Conservation (phyloP, 2,113 vertebrate genomes). For the Pica pica region DNA sequence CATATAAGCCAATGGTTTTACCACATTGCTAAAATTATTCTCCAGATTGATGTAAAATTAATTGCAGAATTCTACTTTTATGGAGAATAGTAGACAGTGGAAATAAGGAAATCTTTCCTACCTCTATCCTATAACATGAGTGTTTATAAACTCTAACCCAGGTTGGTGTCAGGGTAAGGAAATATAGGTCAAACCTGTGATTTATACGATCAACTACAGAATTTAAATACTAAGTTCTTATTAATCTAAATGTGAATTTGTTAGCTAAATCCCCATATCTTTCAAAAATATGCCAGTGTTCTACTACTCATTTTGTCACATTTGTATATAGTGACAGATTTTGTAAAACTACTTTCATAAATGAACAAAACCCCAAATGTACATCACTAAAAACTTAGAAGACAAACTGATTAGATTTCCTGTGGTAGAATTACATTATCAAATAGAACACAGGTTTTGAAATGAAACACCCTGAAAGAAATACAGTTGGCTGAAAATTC, state of each 20-base stretch:
- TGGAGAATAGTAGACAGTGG: neutral
- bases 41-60: neutral
- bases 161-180: neutral
- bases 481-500: conserved; percentile 28
- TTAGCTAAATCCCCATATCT: neutral
- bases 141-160: neutral
- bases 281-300: neutral
- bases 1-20: neutral
- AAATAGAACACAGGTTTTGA: conserved; percentile 14
- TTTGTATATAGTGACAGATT: neutral
- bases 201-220: neutral
- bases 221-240: neutral
- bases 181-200: neutral
- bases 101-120: neutral
- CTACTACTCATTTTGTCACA: neutral
- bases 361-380: neutral
- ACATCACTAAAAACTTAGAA: neutral
- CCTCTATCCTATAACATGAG: neutral
- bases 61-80: neutral
- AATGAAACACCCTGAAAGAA: conserved; percentile 13
- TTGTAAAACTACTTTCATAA: neutral
- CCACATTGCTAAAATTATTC: neutral
- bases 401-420: neutral
- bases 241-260: neutral
- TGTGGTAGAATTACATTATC: neutral